These are phyloP conservation scores for Mareca penelope DNA, from an alignment of 2,797 vertebrate species.

Conservation along the genomic window DNA sequence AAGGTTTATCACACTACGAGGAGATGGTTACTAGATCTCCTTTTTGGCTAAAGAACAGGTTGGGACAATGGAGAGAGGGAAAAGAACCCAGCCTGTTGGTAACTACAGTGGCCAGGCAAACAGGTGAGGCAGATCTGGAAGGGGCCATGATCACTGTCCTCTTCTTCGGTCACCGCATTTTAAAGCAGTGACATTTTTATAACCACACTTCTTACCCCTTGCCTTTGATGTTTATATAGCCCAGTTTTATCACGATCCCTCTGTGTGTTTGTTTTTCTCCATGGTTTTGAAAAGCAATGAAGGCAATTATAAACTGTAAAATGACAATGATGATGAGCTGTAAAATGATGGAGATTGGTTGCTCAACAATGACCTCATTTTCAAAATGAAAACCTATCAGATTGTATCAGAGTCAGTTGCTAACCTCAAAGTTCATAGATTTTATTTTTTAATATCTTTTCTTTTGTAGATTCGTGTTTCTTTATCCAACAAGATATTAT, in stretches of 20 bases:
- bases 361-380: constrained; percentile 44
- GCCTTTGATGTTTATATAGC: not conserved
- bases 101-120: not conserved
- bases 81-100: not conserved
- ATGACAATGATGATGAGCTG: not conserved
- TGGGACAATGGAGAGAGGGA: constrained; percentile 53
- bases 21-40: not conserved
- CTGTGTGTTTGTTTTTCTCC: constrained; percentile 11
- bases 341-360: constrained; percentile 22
- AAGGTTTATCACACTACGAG: not conserved
- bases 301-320: not conserved
- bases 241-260: not conserved
- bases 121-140: constrained; percentile 49
- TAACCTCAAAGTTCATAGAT: not conserved
- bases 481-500: not conserved
- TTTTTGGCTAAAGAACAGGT: constrained; percentile 63
- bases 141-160: constrained; percentile 51
- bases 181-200: constrained; percentile 31
- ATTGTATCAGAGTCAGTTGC: not conserved
- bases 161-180: constrained; percentile 66
- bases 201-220: not conserved
- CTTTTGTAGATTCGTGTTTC: not conserved
- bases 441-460: not conserved
- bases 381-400: not conserved
- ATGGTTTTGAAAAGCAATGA: constrained; percentile 27